These are phyloP conservation scores for Zootoca vivipara DNA, from an alignment of 2,113 vertebrate genomes.

Conservation along the genomic window DNA sequence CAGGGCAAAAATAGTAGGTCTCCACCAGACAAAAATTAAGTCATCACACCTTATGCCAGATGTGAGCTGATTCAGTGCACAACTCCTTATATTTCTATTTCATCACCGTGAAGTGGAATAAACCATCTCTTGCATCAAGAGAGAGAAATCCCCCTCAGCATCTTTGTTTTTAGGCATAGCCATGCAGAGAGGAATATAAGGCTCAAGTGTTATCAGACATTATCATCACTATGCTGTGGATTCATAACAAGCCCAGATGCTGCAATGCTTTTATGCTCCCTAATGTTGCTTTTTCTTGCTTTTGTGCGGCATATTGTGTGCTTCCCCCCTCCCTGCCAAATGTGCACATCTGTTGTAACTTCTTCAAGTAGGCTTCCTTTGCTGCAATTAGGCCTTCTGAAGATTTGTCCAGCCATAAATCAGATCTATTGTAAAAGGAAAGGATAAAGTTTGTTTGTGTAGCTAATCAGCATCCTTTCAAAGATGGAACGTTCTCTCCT, in stretches of 20 bases:
- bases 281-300: conserved; percentile 82
- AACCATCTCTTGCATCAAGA: neutral
- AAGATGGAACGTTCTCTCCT: conserved; percentile 1
- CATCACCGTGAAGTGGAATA: neutral
- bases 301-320: conserved; percentile 75
- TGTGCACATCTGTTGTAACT: conserved; percentile 80
- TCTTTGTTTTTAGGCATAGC: conserved; percentile 53
- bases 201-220: conserved; percentile 72
- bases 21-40: neutral
- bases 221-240: conserved; percentile 80
- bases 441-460: conserved; percentile 64
- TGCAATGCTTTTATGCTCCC: conserved; percentile 79
- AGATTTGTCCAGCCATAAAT: conserved; percentile 72
- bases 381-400: conserved; percentile 58
- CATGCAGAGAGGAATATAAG: conserved; percentile 58
- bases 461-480: conserved; percentile 54
- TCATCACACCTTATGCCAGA: neutral
- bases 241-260: conserved; percentile 78
- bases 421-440: conserved; percentile 46
- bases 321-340: conserved; percentile 67
- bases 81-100: neutral
- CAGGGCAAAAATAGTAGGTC: neutral
- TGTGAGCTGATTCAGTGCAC: neutral
- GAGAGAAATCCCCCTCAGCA: neutral
- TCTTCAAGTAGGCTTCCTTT: conserved; percentile 66